Percentiles rank a stretch among this genome's conserved stretches.
These are phyloP conservation scores for Adelognathus sp. DNA, from an alignment of 2,888 invertebrate genomes.

Conservation along the genomic window DNA sequence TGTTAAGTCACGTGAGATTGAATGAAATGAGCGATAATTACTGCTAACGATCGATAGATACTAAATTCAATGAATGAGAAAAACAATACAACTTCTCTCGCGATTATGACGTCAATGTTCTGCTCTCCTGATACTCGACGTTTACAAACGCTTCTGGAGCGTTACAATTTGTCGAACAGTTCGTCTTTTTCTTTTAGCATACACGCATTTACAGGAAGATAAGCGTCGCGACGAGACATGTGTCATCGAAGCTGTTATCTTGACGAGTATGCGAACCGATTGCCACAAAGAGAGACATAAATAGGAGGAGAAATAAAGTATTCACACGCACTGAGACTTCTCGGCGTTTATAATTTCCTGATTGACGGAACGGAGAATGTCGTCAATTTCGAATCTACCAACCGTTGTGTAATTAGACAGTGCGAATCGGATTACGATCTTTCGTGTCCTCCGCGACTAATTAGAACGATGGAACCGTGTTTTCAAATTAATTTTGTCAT, in stretches of 20 bases:
- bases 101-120: conserved; percentile 9
- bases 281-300: background rate
- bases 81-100: background rate
- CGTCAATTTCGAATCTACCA: conserved; percentile 60
- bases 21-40: background rate
- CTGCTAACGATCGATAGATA: conserved; percentile 3
- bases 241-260: conserved; percentile 32
- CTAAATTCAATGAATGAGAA: conserved; percentile 5
- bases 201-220: conserved; percentile 9
- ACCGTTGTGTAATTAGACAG: conserved; percentile 59
- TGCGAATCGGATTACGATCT: conserved; percentile 13
- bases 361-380: conserved; percentile 59
- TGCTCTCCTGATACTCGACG: conserved; percentile 57
- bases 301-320: conserved; percentile 26
- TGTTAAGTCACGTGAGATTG: no score
- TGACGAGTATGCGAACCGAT: background rate
- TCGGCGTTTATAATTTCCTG: conserved; percentile 48
- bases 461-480: conserved; percentile 5
- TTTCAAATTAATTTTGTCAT: background rate
- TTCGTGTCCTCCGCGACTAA: background rate
- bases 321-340: conserved; percentile 16
- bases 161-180: conserved; percentile 56
- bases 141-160: conserved; percentile 58
- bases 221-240: conserved; percentile 7
- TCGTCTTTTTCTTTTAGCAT: no score